Evolutionary conservation across 2,797 vertebrate genomes (phyloP), one percentile per base, ranked within the genome.

Genomic region (Lithobates pipiens): DNA sequence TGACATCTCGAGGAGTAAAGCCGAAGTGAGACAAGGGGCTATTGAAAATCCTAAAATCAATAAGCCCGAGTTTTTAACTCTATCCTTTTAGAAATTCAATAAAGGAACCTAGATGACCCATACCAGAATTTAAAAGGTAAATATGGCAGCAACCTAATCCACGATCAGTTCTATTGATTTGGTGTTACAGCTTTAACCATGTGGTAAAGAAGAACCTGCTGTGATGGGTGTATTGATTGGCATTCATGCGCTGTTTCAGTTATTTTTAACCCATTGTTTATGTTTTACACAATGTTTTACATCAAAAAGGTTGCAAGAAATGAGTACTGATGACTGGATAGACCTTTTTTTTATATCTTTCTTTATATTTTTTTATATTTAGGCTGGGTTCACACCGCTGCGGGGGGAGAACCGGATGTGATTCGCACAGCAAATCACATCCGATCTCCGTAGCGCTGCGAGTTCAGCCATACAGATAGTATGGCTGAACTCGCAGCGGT

Each of bases 41-140:
- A 88, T 85, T 87, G 90, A 92, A 94, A 95, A 95, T 95, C 94
- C 95, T 90, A 92, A 95, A 95, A 95, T 95, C 95, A 95, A 95
- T 95, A 94, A 92, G 90, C 93, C 89, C 88, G 90, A 92, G 94
- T 93, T 93, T 93, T 92, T 93, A 94, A 91, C 90, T 90, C 78
- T 90, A 93, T 91, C 91, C 88, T 89, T 90, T 82, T 91, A 93
- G 93, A 94, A 93, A 95, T 92, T 91, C 92, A 93, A 91, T 89
- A 90, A 89, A 80, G 82, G 88, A 83, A 88, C 87, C 89, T 63
- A 81, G 90, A 91, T 91, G 91, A 92, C 90, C 88, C 87, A 42
- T 90, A 88, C 90, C 88, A 89, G 87, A 92, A 91, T 92, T 89
- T 89, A 89, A 89, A 89, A 86, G 90, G 89, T 90, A 89, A 84